These are phyloP conservation scores for Papilio xuthus DNA, from an alignment of 1,140 invertebrate genomes.

Conservation along the genomic window DNA sequence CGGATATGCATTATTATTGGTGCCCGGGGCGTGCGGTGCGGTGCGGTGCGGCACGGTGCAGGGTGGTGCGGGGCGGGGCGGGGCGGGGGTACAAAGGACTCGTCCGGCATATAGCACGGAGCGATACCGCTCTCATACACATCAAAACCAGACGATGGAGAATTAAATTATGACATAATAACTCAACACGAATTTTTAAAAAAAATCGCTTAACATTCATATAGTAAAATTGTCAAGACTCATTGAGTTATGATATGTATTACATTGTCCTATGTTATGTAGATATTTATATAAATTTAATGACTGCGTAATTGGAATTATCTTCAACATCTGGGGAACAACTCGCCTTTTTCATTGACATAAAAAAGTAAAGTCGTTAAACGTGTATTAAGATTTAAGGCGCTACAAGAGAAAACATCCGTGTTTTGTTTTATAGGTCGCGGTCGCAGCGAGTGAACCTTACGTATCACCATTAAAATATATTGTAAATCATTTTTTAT, in stretches of 20 bases:
- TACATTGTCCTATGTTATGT: too few species aligned
- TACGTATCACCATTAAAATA: constrained; percentile 14
- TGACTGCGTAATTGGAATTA: not conserved
- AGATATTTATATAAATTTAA: too few species aligned
- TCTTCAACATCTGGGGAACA: not conserved
- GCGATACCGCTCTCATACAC: not conserved
- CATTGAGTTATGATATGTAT: too few species aligned
- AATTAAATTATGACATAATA: not conserved
- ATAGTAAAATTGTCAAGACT: too few species aligned
- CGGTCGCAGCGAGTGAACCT: not conserved
- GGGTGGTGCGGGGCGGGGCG: not conserved
- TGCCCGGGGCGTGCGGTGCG: not conserved
- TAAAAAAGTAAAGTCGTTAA: constrained; percentile 10
- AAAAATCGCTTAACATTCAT: too few species aligned
- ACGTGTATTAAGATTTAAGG: not conserved
- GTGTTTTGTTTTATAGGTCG: not conserved
- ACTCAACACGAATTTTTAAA: too few species aligned
- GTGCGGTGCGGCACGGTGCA: not conserved
- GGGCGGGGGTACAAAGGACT: constrained; percentile 7
- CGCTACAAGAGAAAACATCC: not conserved
- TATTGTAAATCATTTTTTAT: constrained; percentile 25
- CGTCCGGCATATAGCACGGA: not conserved
- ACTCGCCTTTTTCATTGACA: not conserved
- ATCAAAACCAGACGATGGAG: not conserved
- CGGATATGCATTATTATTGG: constrained; percentile 47